These are phyloP conservation scores for Clarias platycephalus DNA, from an alignment of 2,797 vertebrate genomes.

Conservation along the genomic window DNA sequence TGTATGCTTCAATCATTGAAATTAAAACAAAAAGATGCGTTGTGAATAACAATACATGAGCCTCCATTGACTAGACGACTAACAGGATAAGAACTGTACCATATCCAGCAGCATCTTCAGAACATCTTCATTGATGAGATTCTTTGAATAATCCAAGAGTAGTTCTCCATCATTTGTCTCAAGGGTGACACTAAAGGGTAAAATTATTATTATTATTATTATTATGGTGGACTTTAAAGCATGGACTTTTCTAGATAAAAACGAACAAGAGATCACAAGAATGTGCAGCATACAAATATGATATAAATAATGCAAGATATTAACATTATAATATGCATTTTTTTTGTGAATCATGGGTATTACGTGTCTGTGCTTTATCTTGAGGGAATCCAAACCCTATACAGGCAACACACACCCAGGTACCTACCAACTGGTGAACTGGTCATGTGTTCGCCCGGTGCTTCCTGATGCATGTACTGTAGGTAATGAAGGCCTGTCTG, in stretches of 20 bases:
- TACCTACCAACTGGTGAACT: too few relatives aligned
- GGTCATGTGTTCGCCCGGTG: too few relatives aligned
- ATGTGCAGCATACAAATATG: neutral
- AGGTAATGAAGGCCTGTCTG: too few relatives aligned
- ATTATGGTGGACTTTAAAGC: neutral
- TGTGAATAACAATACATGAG: neutral
- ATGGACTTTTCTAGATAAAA: neutral
- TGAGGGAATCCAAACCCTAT: neutral
- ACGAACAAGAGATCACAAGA: neutral
- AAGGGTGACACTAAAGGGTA: slow-evolving; percentile 75
- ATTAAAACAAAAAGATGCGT: too few relatives aligned
- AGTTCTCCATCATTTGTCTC: slow-evolving; percentile 86
- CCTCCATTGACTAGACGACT: neutral
- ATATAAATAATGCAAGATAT: neutral
- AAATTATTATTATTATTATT: neutral
- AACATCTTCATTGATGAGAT: slow-evolving; percentile 88
- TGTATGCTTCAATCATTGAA: too few relatives aligned
- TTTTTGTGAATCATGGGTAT: neutral
- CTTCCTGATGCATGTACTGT: too few relatives aligned
- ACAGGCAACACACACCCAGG: neutral
- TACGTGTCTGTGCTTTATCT: neutral
- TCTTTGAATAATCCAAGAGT: slow-evolving; percentile 95
- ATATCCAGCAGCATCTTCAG: slow-evolving; percentile 88
- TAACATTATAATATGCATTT: neutral
- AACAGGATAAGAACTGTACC: slow-evolving; percentile 71